A percentile compares a stretch with the other conserved stretches of the same genome.
Evolutionary conservation across 2,113 vertebrate genomes (phyloP).

Genomic region (Pterophyllum scalare): DNA sequence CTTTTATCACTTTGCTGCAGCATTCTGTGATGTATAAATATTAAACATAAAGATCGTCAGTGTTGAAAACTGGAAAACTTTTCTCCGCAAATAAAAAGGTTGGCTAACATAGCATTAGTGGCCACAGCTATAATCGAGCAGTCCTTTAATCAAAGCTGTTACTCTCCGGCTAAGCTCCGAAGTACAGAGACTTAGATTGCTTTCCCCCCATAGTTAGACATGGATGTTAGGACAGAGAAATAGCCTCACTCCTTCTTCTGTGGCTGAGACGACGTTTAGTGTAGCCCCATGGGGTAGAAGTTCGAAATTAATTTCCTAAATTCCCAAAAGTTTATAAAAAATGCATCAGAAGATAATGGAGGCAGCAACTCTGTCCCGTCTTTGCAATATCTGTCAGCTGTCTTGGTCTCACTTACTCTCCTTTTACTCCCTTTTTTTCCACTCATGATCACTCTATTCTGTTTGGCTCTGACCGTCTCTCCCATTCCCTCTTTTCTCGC

Average conservation of each 20-base stretch:
- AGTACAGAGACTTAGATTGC: constrained; percentile 36
- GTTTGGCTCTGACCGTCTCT: constrained; percentile 1
- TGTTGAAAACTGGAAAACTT: not conserved
- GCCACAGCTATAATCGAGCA: constrained; percentile 37
- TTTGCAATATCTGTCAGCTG: constrained; percentile 36
- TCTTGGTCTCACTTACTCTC: constrained; percentile 21
- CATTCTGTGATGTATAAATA: not conserved
- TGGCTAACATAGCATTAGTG: constrained; percentile 25
- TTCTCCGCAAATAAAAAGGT: constrained; percentile 6
- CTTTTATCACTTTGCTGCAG: not conserved
- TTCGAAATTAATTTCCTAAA: constrained; percentile 61
- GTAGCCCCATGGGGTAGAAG: constrained; percentile 7
- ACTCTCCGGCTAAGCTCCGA: constrained; percentile 29
- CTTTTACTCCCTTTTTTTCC: constrained; percentile 34
- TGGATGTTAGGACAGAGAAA: constrained; percentile 49
- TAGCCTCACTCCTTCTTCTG: constrained; percentile 27
- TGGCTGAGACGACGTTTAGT: constrained; percentile 30
- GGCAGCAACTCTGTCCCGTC: constrained; percentile 3
- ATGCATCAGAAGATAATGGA: constrained; percentile 56
- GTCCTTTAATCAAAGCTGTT: constrained; percentile 53
- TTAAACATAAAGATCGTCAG: not conserved
- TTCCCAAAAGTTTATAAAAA: constrained; percentile 47
- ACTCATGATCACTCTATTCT: constrained; percentile 17
- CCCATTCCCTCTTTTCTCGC: constrained; percentile 22
- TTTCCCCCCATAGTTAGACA: constrained; percentile 51